phyloP scores from a whole-genome alignment of 2,797 vertebrate species.

The Falco columbarius region DNA sequence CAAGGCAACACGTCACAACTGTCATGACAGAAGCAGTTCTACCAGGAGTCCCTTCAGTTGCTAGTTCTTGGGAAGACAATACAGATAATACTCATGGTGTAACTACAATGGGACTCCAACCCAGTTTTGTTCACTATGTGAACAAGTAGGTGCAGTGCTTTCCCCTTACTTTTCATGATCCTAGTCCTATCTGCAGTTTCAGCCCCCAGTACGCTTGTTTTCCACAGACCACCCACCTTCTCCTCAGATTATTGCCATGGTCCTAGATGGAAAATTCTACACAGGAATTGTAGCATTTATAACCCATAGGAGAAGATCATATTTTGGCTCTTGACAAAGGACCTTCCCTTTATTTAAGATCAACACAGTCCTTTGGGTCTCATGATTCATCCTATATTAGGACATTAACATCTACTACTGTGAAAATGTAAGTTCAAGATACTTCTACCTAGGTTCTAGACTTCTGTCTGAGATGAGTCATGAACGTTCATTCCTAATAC shows the following conservation, averaged over 20 bases:
- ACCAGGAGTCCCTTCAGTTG: background rate
- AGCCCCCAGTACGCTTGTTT: background rate
- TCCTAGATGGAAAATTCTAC: background rate
- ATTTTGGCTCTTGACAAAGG: background rate
- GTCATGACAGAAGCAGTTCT: background rate
- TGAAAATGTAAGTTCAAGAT: background rate
- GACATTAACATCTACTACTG: background rate
- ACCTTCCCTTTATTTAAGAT: background rate
- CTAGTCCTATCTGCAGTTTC: background rate
- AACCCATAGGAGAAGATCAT: background rate
- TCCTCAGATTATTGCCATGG: background rate
- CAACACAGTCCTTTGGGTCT: background rate
- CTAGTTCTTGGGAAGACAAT: background rate
- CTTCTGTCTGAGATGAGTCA: accelerated
- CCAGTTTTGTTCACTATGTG: background rate
- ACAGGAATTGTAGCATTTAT: background rate
- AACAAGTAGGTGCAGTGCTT: background rate
- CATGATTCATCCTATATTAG: background rate
- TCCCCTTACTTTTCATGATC: background rate
- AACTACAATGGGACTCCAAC: background rate
- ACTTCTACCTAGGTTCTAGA: background rate
- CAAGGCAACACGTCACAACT: background rate
- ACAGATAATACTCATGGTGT: background rate
- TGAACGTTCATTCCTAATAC: background rate
- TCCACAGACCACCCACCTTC: background rate